Percentiles rank a stretch among this genome's conserved stretches.
Conservation (phyloP, 2,113 vertebrate species). For the Motacilla tschutschensis region DNA sequence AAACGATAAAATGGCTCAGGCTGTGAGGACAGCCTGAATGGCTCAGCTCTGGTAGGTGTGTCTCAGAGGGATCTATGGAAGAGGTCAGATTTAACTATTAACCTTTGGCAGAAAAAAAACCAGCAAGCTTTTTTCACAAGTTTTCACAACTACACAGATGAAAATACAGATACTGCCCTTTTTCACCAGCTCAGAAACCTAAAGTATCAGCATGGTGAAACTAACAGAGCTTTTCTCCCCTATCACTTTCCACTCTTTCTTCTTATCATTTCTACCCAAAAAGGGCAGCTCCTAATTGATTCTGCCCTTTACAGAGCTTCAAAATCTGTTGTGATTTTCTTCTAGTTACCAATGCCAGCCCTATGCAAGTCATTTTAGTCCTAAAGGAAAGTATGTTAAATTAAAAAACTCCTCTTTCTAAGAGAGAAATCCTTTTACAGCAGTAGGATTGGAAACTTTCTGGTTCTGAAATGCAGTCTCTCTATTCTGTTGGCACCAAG, state of each 20-base stretch:
- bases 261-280: not conserved
- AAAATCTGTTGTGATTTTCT: not conserved
- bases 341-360: not conserved
- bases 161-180: not conserved
- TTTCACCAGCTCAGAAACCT: not conserved
- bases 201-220: not conserved
- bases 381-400: not conserved
- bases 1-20: conserved; percentile 31
- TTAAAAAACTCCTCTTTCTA: not conserved
- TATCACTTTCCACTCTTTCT: not conserved
- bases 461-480: not conserved
- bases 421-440: not conserved
- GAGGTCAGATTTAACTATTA: not conserved
- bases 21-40: not conserved
- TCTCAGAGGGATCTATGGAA: not conserved
- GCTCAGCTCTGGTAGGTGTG: not conserved
- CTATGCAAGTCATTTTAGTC: not conserved
- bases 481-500: not conserved
- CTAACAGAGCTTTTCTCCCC: not conserved
- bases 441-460: not conserved
- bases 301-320: not conserved
- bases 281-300: not conserved
- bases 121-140: not conserved
- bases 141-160: not conserved
- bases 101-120: not conserved